These are phyloP conservation scores for Sebastolobus alascanus DNA, from an alignment of 2,797 vertebrate species.

Conservation along the genomic window DNA sequence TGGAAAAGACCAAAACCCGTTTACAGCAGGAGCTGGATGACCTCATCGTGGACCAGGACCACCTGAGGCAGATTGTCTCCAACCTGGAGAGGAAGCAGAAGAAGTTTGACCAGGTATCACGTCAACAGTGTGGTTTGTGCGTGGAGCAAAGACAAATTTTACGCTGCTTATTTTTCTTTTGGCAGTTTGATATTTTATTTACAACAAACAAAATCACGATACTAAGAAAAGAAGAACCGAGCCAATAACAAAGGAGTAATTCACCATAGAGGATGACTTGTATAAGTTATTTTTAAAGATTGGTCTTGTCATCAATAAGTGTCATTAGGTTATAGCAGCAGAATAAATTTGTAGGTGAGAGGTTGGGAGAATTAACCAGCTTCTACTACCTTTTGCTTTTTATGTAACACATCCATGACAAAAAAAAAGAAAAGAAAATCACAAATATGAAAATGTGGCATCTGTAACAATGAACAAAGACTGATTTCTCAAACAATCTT, in stretches of 20 bases:
- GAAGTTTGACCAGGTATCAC: constrained; percentile 98
- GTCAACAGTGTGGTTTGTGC: background rate
- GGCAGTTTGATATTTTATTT: background rate
- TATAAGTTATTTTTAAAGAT: too few species aligned
- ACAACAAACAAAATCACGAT: background rate
- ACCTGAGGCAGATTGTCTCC: constrained; percentile 92
- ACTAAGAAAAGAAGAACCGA: background rate
- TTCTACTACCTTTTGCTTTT: background rate
- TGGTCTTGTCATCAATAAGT: background rate
- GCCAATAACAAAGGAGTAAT: too few species aligned
- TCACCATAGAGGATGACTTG: too few species aligned
- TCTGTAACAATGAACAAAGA: background rate
- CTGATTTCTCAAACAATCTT: background rate
- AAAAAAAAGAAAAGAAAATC: background rate
- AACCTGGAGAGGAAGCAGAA: constrained; percentile 97
- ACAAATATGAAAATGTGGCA: background rate
- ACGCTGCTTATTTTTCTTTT: background rate
- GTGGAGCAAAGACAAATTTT: background rate
- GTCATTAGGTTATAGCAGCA: background rate
- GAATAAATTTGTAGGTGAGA: background rate
- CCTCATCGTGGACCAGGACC: constrained; percentile 92
- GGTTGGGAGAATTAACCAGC: background rate
- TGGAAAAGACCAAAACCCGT: constrained; percentile 96
- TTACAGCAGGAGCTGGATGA: constrained; percentile 97
- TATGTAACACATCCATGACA: background rate